A percentile compares a stretch with the other conserved stretches of the same genome.
Evolutionary conservation across 2,888 invertebrate genomes (phyloP).

Genomic region (Epiblema foenella): DNA sequence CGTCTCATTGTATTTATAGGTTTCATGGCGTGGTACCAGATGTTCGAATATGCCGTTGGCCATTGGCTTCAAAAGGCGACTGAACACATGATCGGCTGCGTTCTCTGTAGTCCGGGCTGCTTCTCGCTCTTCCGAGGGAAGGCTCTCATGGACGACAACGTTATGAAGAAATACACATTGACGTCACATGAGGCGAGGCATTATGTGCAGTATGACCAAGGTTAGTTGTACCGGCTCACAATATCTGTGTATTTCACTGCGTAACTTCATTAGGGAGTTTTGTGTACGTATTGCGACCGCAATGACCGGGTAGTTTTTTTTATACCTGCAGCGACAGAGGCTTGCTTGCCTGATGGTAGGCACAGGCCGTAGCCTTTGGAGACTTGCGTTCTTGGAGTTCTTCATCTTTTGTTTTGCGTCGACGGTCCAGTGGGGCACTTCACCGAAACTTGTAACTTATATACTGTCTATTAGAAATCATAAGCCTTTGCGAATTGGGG

Average conservation of each 20-base stretch:
- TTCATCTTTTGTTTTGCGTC: too few species aligned
- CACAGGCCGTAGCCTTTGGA: too few species aligned
- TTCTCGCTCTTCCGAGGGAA: constrained; percentile 95
- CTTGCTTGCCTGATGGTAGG: too few species aligned
- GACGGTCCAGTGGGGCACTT: too few species aligned
- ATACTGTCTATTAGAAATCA: not conserved
- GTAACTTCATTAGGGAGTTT: too few species aligned
- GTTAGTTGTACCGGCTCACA: constrained; percentile 66
- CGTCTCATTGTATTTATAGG: constrained; percentile 70
- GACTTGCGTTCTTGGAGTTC: too few species aligned
- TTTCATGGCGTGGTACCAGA: constrained; percentile 94
- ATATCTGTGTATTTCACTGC: too few species aligned
- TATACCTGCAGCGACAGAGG: too few species aligned
- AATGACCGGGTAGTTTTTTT: too few species aligned
- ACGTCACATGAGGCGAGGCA: constrained; percentile 91
- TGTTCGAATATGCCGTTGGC: constrained; percentile 95
- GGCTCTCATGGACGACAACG: constrained; percentile 95
- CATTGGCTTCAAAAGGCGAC: constrained; percentile 97
- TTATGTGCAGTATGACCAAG: constrained; percentile 97
- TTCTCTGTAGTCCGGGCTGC: constrained; percentile 96
- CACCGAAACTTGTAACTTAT: too few species aligned
- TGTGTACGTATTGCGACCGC: too few species aligned
- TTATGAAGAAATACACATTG: constrained; percentile 94
- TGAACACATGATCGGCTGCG: constrained; percentile 95
- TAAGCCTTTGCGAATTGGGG: not conserved